phyloP scores from a whole-genome alignment of 2,888 invertebrate genomes.

The Lasioglossum lativentre region DNA sequence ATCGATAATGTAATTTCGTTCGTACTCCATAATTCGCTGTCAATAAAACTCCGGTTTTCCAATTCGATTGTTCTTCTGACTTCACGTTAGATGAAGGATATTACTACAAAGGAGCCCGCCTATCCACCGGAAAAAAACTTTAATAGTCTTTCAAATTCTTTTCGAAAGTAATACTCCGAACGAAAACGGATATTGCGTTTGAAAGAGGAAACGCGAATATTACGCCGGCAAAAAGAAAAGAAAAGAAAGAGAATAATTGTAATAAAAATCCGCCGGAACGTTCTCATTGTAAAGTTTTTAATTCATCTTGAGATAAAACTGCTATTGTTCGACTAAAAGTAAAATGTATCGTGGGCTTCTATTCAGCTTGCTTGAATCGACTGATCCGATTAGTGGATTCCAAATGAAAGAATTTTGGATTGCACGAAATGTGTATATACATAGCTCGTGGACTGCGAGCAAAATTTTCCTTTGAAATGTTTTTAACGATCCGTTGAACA shows the following conservation, averaged over 20 bases:
- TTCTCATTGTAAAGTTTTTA: background rate
- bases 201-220: background rate
- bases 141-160: slow-evolving; percentile 3
- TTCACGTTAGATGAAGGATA: background rate
- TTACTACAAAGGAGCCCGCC: background rate
- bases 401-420: background rate
- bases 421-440: background rate
- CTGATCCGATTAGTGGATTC: slow-evolving; percentile 7
- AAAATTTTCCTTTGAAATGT: background rate
- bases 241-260: background rate
- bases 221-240: background rate
- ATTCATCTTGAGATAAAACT: background rate
- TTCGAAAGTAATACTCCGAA: background rate
- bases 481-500: background rate
- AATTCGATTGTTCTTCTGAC: slow-evolving; percentile 21
- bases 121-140: background rate
- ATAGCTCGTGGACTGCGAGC: background rate
- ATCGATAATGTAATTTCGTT: slow-evolving; percentile 22
- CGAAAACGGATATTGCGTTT: slow-evolving; percentile 1
- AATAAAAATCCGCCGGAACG: background rate
- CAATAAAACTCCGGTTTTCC: slow-evolving; percentile 18
- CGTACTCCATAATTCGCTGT: background rate
- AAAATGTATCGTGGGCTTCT: background rate
- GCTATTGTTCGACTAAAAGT: background rate
- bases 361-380: background rate